phyloP scores from a whole-genome alignment of 1,140 invertebrate genomes.

The Bombus ignitus region DNA sequence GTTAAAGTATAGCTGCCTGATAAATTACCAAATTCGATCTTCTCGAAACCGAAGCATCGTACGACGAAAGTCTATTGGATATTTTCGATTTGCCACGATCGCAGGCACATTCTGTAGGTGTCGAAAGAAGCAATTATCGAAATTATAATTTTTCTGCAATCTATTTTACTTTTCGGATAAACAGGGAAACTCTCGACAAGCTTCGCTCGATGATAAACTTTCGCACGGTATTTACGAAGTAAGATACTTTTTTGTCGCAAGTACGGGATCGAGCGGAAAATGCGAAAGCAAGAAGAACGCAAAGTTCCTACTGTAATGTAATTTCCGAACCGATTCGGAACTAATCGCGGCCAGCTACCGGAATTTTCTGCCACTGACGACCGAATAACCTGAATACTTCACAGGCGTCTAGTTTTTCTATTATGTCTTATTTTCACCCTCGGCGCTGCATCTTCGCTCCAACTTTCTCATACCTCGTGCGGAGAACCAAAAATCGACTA shows the following conservation, averaged over 20 bases:
- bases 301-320: neutral
- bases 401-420: slow-evolving; percentile 36
- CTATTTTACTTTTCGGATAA: too few species aligned
- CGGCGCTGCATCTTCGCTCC: neutral
- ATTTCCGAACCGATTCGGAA: slow-evolving; percentile 50
- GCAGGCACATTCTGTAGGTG: too few species aligned
- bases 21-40: too few species aligned
- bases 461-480: slow-evolving; percentile 17
- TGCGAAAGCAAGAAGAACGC: neutral
- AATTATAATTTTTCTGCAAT: too few species aligned
- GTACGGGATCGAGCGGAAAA: neutral
- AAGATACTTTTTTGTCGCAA: neutral
- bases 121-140: too few species aligned
- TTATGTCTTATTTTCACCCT: slow-evolving; percentile 60
- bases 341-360: slow-evolving; percentile 69
- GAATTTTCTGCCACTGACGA: slow-evolving; percentile 68
- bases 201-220: neutral
- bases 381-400: slow-evolving; percentile 72
- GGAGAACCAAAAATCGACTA: slow-evolving; percentile 41
- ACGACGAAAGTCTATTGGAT: too few species aligned
- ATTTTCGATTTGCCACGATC: too few species aligned
- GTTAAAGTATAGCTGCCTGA: too few species aligned
- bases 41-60: too few species aligned
- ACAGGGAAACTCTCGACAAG: too few species aligned
- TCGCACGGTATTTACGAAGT: neutral